These are phyloP conservation scores for Allolobophora icterica DNA, from an alignment of 2,888 invertebrate genomes.

Conservation along the genomic window DNA sequence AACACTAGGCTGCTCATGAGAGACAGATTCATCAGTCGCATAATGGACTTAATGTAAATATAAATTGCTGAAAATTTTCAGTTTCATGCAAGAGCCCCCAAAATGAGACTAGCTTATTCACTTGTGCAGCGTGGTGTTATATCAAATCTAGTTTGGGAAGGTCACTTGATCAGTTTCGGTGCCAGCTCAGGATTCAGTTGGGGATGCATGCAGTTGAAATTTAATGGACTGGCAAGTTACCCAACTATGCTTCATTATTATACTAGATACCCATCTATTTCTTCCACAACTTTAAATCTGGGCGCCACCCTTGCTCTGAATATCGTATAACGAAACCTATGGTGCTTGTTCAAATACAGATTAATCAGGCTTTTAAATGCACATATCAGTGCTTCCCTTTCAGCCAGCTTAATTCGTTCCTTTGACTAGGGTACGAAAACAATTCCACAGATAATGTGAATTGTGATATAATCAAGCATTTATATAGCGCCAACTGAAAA, in stretches of 20 bases:
- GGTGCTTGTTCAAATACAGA: not conserved
- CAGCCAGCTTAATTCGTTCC: not conserved
- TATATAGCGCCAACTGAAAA: not conserved
- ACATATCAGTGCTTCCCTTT: not conserved
- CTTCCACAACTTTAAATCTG: not conserved
- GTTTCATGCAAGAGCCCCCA: not conserved
- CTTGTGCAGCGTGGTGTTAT: no score
- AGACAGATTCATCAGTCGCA: not conserved
- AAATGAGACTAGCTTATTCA: not conserved
- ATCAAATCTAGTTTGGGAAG: not conserved
- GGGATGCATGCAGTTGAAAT: not conserved
- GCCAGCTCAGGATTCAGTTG: not conserved
- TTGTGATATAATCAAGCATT: not conserved
- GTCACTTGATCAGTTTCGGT: not conserved
- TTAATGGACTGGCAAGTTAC: not conserved
- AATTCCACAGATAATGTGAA: not conserved
- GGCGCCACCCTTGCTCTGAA: not conserved
- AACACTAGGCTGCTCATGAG: not conserved
- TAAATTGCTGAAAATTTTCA: not conserved
- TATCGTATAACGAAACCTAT: not conserved
- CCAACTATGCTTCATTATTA: not conserved
- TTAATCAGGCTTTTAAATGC: not conserved
- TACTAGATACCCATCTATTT: not conserved
- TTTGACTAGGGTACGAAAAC: conserved; percentile 7
- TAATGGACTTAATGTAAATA: not conserved